Conservation (phyloP, 2,113 vertebrate genomes). For the Ceyx cyanopectus region DNA sequence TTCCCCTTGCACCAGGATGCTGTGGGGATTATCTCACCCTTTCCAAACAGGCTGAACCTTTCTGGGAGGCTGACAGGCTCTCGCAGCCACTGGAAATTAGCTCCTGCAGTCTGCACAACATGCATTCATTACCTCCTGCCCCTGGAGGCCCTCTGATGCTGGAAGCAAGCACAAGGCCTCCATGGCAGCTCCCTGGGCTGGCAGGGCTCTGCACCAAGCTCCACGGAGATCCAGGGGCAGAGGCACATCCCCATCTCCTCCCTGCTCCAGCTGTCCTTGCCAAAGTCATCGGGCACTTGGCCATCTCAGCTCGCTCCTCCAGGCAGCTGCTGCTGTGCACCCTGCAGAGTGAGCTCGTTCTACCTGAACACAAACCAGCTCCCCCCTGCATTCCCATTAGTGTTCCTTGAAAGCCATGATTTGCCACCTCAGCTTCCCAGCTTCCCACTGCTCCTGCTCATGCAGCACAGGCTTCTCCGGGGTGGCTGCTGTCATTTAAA, state of each 20-base stretch:
- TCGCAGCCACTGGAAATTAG: not conserved
- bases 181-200: not conserved
- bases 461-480: accelerated
- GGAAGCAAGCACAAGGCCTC: not conserved
- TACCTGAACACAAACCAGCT: not conserved
- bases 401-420: not conserved
- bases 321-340: not conserved
- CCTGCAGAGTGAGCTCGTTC: not conserved
- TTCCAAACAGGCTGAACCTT: not conserved
- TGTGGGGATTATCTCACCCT: not conserved
- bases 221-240: accelerated
- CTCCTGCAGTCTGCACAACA: not conserved
- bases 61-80: not conserved
- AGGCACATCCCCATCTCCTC: not conserved
- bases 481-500: not conserved
- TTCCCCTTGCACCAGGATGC: not conserved
- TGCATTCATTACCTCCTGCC: not conserved
- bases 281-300: not conserved
- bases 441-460: not conserved
- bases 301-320: not conserved
- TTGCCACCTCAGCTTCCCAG: not conserved
- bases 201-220: not conserved
- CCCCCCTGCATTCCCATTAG: not conserved
- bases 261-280: not conserved
- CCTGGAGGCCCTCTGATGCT: not conserved